Percentiles rank a stretch among this genome's conserved stretches.
Conservation (phyloP, 2,113 vertebrate species). For the Bucco capensis region DNA sequence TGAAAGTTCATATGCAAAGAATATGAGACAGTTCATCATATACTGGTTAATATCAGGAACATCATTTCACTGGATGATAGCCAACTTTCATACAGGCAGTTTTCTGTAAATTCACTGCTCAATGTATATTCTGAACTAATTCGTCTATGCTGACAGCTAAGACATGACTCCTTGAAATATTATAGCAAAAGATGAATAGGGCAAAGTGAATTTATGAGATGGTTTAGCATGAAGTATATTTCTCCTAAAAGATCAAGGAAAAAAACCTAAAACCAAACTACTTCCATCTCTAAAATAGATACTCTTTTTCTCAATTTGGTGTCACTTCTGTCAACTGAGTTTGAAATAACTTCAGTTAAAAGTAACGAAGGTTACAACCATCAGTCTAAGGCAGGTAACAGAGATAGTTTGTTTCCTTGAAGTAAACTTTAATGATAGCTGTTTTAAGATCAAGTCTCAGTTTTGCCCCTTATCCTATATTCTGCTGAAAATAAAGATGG, state of each 20-base stretch:
- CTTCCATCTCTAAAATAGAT: conserved; percentile 7
- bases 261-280: not conserved
- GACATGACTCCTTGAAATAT: conserved; percentile 41
- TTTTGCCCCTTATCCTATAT: not conserved
- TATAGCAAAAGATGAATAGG: conserved; percentile 17
- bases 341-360: conserved; percentile 15
- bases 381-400: conserved; percentile 8
- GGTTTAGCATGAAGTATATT: conserved; percentile 8
- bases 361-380: not conserved
- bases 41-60: not conserved
- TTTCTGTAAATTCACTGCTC: conserved; percentile 42
- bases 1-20: not conserved
- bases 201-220: conserved; percentile 38
- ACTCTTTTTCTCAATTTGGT: not conserved
- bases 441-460: not conserved
- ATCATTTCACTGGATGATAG: not conserved
- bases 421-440: not conserved
- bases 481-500: not conserved
- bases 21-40: conserved; percentile 10
- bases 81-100: not conserved
- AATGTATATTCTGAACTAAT: conserved; percentile 13
- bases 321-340: conserved; percentile 20
- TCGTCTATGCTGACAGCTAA: conserved; percentile 41
- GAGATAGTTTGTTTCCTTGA: conserved; percentile 1
- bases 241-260: not conserved